These are phyloP conservation scores for Steromphala cineraria DNA, from an alignment of 2,888 invertebrate genomes.

Conservation along the genomic window DNA sequence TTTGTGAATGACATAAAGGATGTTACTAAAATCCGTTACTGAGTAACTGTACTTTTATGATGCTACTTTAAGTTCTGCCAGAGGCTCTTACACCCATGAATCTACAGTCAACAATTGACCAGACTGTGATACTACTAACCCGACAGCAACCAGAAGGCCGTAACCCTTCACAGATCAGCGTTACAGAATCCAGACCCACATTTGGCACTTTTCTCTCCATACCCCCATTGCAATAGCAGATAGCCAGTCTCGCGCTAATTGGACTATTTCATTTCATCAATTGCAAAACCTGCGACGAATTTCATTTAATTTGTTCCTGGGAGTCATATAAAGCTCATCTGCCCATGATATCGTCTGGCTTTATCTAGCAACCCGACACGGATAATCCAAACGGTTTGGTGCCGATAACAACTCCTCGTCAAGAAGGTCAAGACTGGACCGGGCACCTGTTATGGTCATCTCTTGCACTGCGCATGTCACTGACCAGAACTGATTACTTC, in stretches of 20 bases:
- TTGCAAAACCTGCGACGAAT: constrained; percentile 9
- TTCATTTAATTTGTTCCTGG: constrained; percentile 13
- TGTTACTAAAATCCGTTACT: too few species aligned
- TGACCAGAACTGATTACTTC: not conserved
- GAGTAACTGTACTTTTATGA: too few species aligned
- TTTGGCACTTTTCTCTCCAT: not conserved
- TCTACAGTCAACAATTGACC: too few species aligned
- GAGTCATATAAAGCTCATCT: not conserved
- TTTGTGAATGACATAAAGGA: too few species aligned
- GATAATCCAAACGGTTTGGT: not conserved
- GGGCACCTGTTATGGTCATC: constrained; percentile 17
- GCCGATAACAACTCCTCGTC: not conserved
- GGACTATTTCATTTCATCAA: constrained; percentile 12
- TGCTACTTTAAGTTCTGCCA: too few species aligned
- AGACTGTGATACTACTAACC: too few species aligned
- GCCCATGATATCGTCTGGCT: not conserved
- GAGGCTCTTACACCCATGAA: too few species aligned
- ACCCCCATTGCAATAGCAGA: not conserved
- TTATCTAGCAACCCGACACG: not conserved
- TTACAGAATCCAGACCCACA: not conserved
- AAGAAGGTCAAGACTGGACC: not conserved
- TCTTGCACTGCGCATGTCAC: not conserved
- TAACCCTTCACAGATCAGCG: not conserved
- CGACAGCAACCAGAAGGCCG: not conserved
- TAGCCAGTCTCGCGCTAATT: not conserved